These are phyloP conservation scores for Horisme vitalbata DNA, from an alignment of 2,888 invertebrate species.

Conservation along the genomic window DNA sequence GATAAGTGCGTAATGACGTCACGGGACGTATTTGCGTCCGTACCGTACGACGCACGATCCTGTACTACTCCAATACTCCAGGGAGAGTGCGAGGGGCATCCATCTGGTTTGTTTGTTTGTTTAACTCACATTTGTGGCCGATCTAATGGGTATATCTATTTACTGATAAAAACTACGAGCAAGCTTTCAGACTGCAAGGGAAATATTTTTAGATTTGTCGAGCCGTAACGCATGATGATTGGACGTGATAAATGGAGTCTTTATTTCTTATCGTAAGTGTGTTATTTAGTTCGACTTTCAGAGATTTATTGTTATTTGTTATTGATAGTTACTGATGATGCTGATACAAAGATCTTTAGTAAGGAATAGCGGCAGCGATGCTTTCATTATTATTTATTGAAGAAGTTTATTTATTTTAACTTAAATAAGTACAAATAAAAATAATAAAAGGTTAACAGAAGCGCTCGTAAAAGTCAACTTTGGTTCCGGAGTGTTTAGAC, in stretches of 20 bases:
- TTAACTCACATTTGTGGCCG: constrained; percentile 38
- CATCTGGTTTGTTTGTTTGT: constrained; percentile 37
- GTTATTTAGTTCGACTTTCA: not conserved
- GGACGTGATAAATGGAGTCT: not conserved
- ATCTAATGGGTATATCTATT: constrained; percentile 39
- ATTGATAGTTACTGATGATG: no score
- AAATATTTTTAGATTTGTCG: constrained; percentile 7
- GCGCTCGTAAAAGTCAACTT: no score
- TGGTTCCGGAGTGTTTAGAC: no score
- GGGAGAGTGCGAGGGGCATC: constrained; percentile 40
- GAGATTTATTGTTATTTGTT: not conserved
- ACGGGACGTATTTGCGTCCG: constrained; percentile 39
- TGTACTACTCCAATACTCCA: constrained; percentile 38
- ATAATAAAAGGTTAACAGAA: no score
- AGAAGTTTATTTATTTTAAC: no score
- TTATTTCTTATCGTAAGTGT: constrained; percentile 6
- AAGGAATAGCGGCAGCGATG: no score
- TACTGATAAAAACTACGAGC: constrained; percentile 14
- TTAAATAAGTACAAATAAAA: no score
- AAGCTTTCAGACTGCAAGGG: constrained; percentile 29
- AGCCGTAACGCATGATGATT: not conserved
- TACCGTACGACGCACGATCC: constrained; percentile 40
- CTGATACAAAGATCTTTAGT: no score
- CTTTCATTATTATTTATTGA: no score
- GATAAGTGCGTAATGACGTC: constrained; percentile 32